Evolutionary conservation across 2,797 vertebrate species (phyloP).

Genomic region (Ispidina lecontei): DNA sequence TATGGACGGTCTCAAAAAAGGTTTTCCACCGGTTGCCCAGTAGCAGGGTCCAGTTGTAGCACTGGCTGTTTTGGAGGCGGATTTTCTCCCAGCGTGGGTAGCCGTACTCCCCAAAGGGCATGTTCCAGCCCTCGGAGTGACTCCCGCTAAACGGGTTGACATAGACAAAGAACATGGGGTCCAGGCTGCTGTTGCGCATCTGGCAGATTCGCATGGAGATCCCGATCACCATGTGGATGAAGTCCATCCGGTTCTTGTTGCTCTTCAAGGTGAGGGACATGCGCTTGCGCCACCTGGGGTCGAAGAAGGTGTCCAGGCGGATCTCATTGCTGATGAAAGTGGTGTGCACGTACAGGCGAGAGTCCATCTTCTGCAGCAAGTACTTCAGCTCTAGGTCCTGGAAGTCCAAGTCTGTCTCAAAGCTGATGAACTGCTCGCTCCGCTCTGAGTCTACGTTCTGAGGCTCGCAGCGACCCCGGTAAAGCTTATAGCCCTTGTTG

Average conservation of each 20-base stretch:
- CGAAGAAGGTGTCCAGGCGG: conserved; percentile 97
- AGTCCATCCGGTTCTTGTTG: conserved; percentile 99
- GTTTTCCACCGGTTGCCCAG: conserved; percentile 99
- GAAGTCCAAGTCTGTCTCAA: conserved; percentile 98
- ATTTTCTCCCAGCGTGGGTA: conserved; percentile 98
- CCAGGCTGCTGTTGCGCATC: conserved; percentile 97
- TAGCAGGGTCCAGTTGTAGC: conserved; percentile 98
- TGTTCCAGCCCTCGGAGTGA: conserved; percentile 98
- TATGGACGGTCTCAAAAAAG: conserved; percentile 98
- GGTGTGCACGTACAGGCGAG: conserved; percentile 95
- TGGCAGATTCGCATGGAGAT: conserved; percentile 99
- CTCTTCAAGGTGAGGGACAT: conserved; percentile 99
- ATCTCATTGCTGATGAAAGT: conserved; percentile 99
- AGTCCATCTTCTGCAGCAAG: conserved; percentile 98
- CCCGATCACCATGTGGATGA: conserved; percentile 98
- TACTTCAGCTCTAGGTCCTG: conserved; percentile 99
- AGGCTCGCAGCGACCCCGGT: conserved; percentile 95
- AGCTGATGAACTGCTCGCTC: conserved; percentile 98
- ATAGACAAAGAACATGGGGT: conserved; percentile 98
- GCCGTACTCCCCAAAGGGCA: conserved; percentile 96
- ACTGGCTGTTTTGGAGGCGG: conserved; percentile 94
- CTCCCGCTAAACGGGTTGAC: conserved; percentile 98
- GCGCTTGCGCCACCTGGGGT: conserved; percentile 96
- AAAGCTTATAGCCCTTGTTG: conserved; percentile 99
- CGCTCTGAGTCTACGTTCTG: conserved; percentile 99